phyloP scores from a whole-genome alignment of 1,140 invertebrate species.

The Pseudomyrmex flavicornis region DNA sequence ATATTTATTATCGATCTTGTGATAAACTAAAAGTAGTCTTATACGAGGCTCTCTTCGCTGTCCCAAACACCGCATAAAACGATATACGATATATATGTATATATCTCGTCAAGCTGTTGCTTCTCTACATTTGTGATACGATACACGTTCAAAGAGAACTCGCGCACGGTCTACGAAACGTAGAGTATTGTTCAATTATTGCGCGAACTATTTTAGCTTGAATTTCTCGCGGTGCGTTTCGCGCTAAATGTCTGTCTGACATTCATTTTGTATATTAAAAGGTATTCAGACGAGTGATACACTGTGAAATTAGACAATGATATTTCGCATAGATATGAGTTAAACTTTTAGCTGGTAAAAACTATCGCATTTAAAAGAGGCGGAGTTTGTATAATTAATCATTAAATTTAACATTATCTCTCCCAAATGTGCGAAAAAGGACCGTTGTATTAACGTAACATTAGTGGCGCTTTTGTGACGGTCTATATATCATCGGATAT shows the following conservation, averaged over 20 bases:
- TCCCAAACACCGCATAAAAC: conserved; percentile 23
- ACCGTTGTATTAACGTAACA: no score
- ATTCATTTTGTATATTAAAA: conserved; percentile 12
- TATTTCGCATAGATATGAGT: neutral
- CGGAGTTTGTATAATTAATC: neutral
- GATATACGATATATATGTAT: neutral
- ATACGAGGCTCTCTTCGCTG: conserved; percentile 6
- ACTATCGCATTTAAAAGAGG: neutral
- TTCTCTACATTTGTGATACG: neutral
- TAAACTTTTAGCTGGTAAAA: neutral
- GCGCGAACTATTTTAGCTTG: conserved; percentile 4
- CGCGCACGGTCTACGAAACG: neutral
- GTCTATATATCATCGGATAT: neutral
- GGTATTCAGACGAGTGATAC: conserved; percentile 4
- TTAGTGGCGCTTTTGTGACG: neutral
- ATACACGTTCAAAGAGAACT: conserved; percentile 1
- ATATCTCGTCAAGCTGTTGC: neutral
- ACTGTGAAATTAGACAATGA: conserved; percentile 1
- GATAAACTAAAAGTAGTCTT: conserved; percentile 33
- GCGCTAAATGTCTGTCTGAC: neutral
- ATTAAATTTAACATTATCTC: neutral
- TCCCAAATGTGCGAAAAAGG: no score
- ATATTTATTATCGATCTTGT: conserved; percentile 15
- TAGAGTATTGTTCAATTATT: neutral
- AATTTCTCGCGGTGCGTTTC: neutral